These are phyloP conservation scores for Nomia melanderi DNA, from an alignment of 1,140 invertebrate species.

Conservation along the genomic window DNA sequence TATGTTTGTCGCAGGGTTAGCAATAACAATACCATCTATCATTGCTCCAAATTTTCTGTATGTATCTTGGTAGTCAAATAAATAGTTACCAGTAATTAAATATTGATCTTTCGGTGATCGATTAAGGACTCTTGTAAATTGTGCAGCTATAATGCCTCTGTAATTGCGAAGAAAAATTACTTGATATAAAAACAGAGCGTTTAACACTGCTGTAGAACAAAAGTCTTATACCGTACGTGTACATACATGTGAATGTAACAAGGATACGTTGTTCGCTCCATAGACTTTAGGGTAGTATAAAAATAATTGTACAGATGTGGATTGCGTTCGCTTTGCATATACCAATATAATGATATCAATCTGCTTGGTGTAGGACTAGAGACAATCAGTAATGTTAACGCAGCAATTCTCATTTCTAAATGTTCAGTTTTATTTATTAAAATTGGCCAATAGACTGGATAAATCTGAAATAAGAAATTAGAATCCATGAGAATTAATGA, in stretches of 20 bases:
- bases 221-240: constrained; percentile 8
- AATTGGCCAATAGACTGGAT: constrained; percentile 85
- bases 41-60: constrained; percentile 83
- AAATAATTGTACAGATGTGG: constrained; percentile 87
- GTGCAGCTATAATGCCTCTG: constrained; percentile 82
- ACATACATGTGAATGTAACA: constrained; percentile 84
- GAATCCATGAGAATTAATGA: background rate
- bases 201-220: constrained; percentile 1
- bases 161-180: constrained; percentile 31
- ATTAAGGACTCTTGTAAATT: constrained; percentile 82
- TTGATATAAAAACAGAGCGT: background rate
- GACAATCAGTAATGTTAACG: constrained; percentile 84
- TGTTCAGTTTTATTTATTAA: constrained; percentile 85
- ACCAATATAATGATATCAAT: constrained; percentile 86
- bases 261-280: constrained; percentile 84
- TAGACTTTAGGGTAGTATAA: constrained; percentile 86
- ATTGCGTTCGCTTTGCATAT: constrained; percentile 84
- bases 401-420: constrained; percentile 85
- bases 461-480: constrained; percentile 77
- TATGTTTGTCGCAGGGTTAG: constrained; percentile 83
- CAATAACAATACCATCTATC: constrained; percentile 83
- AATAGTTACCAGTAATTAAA: constrained; percentile 84
- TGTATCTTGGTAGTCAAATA: constrained; percentile 84
- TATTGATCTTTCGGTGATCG: constrained; percentile 78
- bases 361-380: constrained; percentile 84